Evolutionary conservation across 2,888 invertebrate genomes (phyloP), one percentile per base, ranked within the genome.

Genomic region (Ophion ellenae): DNA sequence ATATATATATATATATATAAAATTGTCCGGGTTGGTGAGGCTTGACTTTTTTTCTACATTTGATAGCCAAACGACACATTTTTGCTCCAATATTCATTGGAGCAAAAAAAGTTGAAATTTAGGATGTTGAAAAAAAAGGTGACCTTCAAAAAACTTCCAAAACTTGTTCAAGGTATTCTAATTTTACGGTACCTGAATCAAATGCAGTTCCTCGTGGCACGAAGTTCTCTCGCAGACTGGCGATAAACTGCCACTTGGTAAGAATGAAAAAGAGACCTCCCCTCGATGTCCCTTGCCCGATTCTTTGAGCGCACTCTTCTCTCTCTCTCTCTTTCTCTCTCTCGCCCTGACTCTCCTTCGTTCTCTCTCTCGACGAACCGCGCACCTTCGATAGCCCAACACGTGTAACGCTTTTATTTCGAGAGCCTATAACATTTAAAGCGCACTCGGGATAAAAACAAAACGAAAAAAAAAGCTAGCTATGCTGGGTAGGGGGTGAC

Each of bases 331-430:
- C 59, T 17, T 45, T 7, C 17, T 67, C 63, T 70, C 20, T 45
- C 59, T 79, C 11, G 32, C 40, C 10, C 36, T 36, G 61, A 36
- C 36, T 70, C 69, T 24, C 17, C 28, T 36, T 1, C 70, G 20
- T 32, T 53, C 66, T 71, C 32, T 66, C 74, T 24, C 20, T 73
- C 76, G 47, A 17, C 59, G 74, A 83, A 85, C 67, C 57, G 77
- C 73, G 74, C 86, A 78, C 74, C 81, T 69, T 63, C 80, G 66
- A 74, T 36, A 83, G n/a, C 59, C 11, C 69, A 74, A 75, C 64
- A 83, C 86, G 74, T 70, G 81, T 81, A 81, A 83, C 81, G 78
- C 81, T 86, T 86, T 86, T 86, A 83, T 86, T 86, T 86, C 74
- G 81, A 86, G 86, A 81, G 66, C 78, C 75, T 75, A 83, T 81